These are phyloP conservation scores for Holothuria leucospilota DNA, from an alignment of 53 echinoderm and acorn worm species.

Conservation along the genomic window DNA sequence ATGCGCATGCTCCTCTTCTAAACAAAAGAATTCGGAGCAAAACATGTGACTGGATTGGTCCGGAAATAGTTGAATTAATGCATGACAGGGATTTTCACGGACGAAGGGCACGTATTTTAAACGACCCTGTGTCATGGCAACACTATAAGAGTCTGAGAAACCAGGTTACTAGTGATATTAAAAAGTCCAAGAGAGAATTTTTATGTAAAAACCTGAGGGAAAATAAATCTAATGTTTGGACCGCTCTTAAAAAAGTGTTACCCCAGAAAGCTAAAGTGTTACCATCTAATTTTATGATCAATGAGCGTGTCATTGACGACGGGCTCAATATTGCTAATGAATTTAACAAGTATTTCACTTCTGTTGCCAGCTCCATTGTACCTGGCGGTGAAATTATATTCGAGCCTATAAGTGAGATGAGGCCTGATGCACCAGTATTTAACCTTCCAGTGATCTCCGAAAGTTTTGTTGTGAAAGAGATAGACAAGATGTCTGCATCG, in stretches of 20 bases:
- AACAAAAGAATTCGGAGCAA: no score
- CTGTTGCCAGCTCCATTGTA: neutral
- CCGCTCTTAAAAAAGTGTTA: neutral
- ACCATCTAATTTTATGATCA: neutral
- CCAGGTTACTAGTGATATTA: neutral
- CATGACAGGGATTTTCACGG: neutral
- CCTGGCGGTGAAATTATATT: neutral
- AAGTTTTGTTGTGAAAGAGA: neutral
- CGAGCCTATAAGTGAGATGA: no score
- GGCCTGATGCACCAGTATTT: no score
- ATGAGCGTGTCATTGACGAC: neutral
- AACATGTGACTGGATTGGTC: no score
- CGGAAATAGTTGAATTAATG: constrained; percentile 3
- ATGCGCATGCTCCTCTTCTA: neutral
- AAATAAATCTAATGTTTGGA: constrained; percentile 5
- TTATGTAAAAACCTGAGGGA: neutral
- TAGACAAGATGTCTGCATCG: neutral
- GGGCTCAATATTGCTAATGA: neutral
- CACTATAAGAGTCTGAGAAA: neutral
- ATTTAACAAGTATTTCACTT: no score
- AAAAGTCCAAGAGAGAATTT: neutral
- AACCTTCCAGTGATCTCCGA: no score
- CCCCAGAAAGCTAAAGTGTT: neutral
- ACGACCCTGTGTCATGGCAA: neutral
- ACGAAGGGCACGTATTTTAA: neutral